Conservation (phyloP, 2,888 invertebrate genomes). For the Agrenia bidenticulata region DNA sequence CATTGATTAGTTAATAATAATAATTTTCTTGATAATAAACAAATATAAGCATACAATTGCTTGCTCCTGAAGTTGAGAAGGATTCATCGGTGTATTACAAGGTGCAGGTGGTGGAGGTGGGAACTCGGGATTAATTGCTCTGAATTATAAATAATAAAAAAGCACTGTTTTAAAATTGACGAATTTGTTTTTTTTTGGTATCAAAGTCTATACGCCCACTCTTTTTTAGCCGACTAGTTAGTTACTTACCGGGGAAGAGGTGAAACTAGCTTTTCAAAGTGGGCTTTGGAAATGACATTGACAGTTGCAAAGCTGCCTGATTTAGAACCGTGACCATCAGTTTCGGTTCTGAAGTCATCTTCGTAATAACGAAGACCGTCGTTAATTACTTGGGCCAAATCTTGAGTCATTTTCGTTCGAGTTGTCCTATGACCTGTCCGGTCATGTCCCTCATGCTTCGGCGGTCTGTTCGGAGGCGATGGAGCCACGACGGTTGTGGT, state of each 20-base stretch:
- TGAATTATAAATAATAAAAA: no score
- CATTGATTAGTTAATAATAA: neutral
- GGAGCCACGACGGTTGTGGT: conserved; percentile 37
- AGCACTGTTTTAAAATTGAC: no score
- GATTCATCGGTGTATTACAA: conserved; percentile 46
- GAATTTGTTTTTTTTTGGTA: no score
- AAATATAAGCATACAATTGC: neutral
- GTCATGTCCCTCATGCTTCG: conserved; percentile 86
- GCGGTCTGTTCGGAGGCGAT: conserved; percentile 57
- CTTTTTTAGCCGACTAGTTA: no score
- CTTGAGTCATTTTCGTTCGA: conserved; percentile 90
- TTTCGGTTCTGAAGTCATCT: conserved; percentile 70
- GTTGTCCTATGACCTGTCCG: conserved; percentile 86
- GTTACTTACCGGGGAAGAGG: conserved; percentile 67
- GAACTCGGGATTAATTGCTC: conserved; percentile 70
- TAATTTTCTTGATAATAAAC: neutral
- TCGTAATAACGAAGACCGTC: conserved; percentile 96
- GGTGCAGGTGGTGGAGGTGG: conserved; percentile 56
- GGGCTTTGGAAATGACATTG: conserved; percentile 82
- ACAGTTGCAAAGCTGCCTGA: conserved; percentile 58
- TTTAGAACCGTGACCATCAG: conserved; percentile 24
- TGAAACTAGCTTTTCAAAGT: conserved; percentile 76
- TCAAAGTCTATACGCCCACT: no score
- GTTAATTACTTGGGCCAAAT: conserved; percentile 91
- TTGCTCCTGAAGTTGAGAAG: conserved; percentile 8